Evolutionary conservation across 2,888 invertebrate species (phyloP).

Genomic region (Pseudococcus jackbeardsleyi): DNA sequence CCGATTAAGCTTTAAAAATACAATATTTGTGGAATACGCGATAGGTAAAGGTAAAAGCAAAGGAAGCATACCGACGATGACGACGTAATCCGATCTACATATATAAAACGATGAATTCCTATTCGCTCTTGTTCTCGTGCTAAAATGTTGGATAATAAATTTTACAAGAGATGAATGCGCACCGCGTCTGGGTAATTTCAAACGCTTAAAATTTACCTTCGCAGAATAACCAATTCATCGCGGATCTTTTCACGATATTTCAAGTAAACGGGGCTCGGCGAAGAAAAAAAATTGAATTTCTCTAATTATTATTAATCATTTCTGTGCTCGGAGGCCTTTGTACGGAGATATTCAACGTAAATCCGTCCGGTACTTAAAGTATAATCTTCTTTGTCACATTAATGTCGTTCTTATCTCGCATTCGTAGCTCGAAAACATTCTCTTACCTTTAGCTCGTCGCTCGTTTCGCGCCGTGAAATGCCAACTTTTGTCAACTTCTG

Average conservation of each 20-base stretch:
- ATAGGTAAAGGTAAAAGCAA: neutral
- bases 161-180: neutral
- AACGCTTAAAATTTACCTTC: neutral
- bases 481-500: slow-evolving; percentile 44
- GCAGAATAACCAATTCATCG: neutral
- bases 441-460: neutral
- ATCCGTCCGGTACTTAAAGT: slow-evolving; percentile 33
- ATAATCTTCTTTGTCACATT: slow-evolving; percentile 45
- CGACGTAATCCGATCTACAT: slow-evolving; percentile 4
- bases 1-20: slow-evolving; percentile 14
- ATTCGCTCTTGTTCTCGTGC: neutral
- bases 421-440: neutral
- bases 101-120: neutral
- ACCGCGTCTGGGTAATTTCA: neutral
- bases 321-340: neutral
- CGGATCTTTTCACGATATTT: neutral
- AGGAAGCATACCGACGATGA: neutral
- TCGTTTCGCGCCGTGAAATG: neutral
- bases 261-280: neutral
- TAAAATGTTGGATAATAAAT: neutral
- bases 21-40: neutral
- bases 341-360: slow-evolving; percentile 17
- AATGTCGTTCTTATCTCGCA: slow-evolving; percentile 34
- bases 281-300: neutral
- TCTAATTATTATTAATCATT: slow-evolving; percentile 36